Conservation (phyloP, 2,797 vertebrate species). For the Manis crassicaudata region DNA sequence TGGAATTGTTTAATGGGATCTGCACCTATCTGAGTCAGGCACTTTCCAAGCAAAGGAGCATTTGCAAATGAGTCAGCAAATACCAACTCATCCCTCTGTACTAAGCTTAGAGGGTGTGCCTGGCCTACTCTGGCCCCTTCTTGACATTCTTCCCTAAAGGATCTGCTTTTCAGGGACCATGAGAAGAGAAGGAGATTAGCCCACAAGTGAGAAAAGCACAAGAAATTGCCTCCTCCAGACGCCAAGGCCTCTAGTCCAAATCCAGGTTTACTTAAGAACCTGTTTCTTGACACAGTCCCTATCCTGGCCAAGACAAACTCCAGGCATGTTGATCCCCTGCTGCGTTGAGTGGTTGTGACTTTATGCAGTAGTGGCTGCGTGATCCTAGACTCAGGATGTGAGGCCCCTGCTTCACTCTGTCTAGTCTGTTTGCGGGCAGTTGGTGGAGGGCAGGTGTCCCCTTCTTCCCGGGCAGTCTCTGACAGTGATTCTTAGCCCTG, state of each 20-base stretch:
- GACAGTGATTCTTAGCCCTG: neutral
- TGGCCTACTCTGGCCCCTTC: neutral
- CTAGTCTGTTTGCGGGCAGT: neutral
- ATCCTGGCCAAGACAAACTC: slow-evolving; percentile 62
- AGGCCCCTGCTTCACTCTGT: neutral
- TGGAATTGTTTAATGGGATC: neutral
- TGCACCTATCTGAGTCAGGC: neutral
- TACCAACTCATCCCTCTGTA: neutral
- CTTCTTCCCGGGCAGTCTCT: neutral
- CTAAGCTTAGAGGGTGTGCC: neutral
- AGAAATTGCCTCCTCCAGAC: neutral
- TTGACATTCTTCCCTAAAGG: neutral
- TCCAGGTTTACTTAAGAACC: slow-evolving; percentile 72
- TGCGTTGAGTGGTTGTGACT: neutral
- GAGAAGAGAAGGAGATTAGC: neutral
- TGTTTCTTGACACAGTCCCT: slow-evolving; percentile 38
- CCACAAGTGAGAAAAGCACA: no score
- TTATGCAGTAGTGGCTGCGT: neutral
- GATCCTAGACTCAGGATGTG: neutral
- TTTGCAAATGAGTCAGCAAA: neutral
- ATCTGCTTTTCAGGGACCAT: neutral
- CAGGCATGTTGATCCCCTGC: neutral
- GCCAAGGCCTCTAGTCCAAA: neutral
- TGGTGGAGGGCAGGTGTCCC: neutral
- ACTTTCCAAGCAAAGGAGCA: neutral